A percentile compares a stretch with the other conserved stretches of the same genome.
Evolutionary conservation across 1,140 invertebrate species (phyloP).

Genomic region (Sycophaga agraensis): DNA sequence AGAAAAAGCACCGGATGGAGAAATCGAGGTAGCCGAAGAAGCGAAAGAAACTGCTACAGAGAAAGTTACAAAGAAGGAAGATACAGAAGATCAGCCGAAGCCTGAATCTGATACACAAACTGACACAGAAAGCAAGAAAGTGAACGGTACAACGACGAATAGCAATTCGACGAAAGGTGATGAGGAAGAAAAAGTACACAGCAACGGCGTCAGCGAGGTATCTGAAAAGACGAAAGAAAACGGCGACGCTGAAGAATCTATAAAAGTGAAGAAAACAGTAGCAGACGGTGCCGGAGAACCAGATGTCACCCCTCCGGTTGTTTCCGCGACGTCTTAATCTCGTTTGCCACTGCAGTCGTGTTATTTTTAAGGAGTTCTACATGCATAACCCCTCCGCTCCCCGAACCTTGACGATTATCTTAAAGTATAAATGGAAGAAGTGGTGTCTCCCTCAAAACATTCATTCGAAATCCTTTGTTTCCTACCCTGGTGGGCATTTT

Average conservation of each 20-base stretch:
- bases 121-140: constrained; percentile 34
- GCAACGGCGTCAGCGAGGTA: constrained; percentile 21
- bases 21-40: constrained; percentile 23
- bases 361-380: constrained; percentile 46
- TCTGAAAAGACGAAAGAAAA: constrained; percentile 30
- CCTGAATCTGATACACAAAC: neutral
- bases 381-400: constrained; percentile 46
- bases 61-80: constrained; percentile 21
- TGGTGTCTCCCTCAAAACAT: constrained; percentile 40
- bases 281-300: constrained; percentile 49
- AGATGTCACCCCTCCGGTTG: constrained; percentile 48
- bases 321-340: constrained; percentile 55
- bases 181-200: constrained; percentile 1
- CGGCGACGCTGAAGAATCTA: constrained; percentile 44
- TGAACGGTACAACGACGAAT: constrained; percentile 42
- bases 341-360: constrained; percentile 7
- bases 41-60: constrained; percentile 15
- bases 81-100: neutral
- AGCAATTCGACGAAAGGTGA: constrained; percentile 30
- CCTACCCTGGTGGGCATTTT: neutral
- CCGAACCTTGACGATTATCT: constrained; percentile 49
- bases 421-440: constrained; percentile 51
- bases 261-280: constrained; percentile 49
- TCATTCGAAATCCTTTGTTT: constrained; percentile 33
- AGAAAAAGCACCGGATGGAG: constrained; percentile 20